Evolutionary conservation across 2,797 vertebrate genomes (phyloP), one percentile per base, ranked within the genome.

Genomic region (Tokudaia muenninki): DNA sequence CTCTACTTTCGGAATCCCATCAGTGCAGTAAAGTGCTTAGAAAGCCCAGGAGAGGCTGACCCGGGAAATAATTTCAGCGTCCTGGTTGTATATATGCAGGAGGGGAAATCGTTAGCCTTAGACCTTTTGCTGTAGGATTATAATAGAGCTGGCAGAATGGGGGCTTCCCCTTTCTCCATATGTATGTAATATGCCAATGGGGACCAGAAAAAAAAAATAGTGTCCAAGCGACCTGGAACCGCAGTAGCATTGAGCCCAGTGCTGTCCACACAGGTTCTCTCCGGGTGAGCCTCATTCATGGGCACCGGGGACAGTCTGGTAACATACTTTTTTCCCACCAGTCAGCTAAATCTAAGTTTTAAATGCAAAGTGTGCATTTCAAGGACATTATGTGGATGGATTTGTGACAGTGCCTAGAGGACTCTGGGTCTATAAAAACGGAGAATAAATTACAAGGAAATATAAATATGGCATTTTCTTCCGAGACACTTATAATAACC

Each of bases 391-490:
- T 29, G 65, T 87, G 65, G 80, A 95, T 91, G 72, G 87, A 94
- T 95, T 83, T 92, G 77, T 11, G 29, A n/a, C 79, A 65, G 41
- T 79, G 92, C 80, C 86, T 88, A 87, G 67, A 90, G 88, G 86
- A 70, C 72, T 67, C 17, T 24, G 8, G 57, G 47, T 67, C 86
- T 94, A 59, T 96, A 90, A 95, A 91, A 83, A 83, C 2, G 26
- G 93, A 92, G 95, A 94, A 59, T 94, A 84, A 91, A 95, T 97
- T 97, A 92, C 75, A 94, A 92, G 86, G 29, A 87, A 94, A 94
- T 90, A 90, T 50, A 94, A 94, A 94, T 44, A 84, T 41, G 91
- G 47, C 75, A 91, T 94, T 96, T 91, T 94, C 96, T 88, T 90
- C 55, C 81, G 77, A 61, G 89, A 87, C 57, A 57, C 65, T 92